A percentile compares a stretch with the other conserved stretches of the same genome.
Conservation (phyloP, 1,140 invertebrate species). For the Drosophila oshimai region DNA sequence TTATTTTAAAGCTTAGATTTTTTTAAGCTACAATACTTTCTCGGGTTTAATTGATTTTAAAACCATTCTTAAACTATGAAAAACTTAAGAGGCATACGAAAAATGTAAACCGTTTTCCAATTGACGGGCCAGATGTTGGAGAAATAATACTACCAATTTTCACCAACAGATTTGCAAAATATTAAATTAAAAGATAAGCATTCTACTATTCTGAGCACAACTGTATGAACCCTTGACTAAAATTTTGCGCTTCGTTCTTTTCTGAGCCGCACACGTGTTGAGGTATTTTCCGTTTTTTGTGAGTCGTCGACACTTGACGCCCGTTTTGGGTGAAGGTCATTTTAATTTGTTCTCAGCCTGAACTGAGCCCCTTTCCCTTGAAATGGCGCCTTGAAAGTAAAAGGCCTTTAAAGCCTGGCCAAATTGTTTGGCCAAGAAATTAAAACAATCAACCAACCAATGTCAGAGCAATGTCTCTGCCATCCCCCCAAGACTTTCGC, state of each 20-base stretch:
- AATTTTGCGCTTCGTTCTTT: slow-evolving; percentile 51
- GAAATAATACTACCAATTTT: too few species aligned
- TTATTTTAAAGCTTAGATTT: too few species aligned
- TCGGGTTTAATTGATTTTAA: too few species aligned
- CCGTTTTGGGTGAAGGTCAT: slow-evolving; percentile 67
- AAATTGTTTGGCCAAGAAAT: slow-evolving; percentile 43
- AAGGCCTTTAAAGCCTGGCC: slow-evolving; percentile 34
- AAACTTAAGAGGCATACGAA: too few species aligned
- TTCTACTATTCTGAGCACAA: not conserved
- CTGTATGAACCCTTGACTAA: not conserved
- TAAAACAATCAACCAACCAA: slow-evolving; percentile 45
- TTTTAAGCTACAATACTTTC: too few species aligned
- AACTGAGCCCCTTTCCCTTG: slow-evolving; percentile 10
- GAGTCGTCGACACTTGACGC: slow-evolving; percentile 49
- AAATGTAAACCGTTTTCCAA: too few species aligned
- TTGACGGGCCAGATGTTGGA: too few species aligned
- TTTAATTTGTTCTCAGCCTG: slow-evolving; percentile 43
- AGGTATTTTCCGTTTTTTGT: slow-evolving; percentile 49
- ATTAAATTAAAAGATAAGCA: too few species aligned
- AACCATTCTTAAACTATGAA: too few species aligned
- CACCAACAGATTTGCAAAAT: too few species aligned
- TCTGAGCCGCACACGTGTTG: slow-evolving; percentile 53
- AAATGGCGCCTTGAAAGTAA: slow-evolving; percentile 18
- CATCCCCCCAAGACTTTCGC: not conserved
- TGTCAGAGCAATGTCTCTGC: slow-evolving; percentile 26